Conservation (phyloP, 2,888 invertebrate genomes). For the Odontocerum albicorne region DNA sequence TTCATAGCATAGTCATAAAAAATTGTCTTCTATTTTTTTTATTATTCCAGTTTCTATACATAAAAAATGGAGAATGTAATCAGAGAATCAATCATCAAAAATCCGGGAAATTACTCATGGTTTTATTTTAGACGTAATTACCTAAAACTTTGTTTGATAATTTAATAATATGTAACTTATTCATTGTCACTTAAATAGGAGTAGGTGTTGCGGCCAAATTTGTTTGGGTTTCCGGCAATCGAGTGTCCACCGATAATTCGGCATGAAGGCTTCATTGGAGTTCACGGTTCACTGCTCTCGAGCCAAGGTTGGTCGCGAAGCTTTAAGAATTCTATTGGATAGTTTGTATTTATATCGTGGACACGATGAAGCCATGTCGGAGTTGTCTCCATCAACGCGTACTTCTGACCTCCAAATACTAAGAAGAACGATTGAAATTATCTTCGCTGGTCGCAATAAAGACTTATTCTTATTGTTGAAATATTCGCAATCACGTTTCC, state of each 20-base stretch:
- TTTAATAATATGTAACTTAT: no score
- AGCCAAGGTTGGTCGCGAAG: not conserved
- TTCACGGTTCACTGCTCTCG: slow-evolving; percentile 2
- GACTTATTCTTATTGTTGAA: slow-evolving; percentile 23
- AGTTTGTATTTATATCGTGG: slow-evolving; percentile 5
- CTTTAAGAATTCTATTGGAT: not conserved
- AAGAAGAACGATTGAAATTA: slow-evolving; percentile 32
- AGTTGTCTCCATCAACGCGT: slow-evolving; percentile 4
- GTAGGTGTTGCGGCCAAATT: no score
- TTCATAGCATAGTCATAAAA: no score
- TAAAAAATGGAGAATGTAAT: no score
- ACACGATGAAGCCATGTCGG: slow-evolving; percentile 6
- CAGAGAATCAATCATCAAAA: no score
- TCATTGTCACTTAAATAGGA: no score
- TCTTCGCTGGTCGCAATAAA: slow-evolving; percentile 28
- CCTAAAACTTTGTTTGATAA: no score
- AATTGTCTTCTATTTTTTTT: no score
- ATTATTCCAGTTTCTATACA: no score
- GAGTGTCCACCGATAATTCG: not conserved
- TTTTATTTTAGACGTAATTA: no score
- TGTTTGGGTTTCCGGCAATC: no score
- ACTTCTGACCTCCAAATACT: slow-evolving; percentile 29
- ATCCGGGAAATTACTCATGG: no score
- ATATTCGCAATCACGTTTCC: slow-evolving; percentile 27
- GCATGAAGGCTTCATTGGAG: slow-evolving; percentile 2